Evolutionary conservation across 1,140 invertebrate genomes (phyloP).

Genomic region (Spodoptera litura): DNA sequence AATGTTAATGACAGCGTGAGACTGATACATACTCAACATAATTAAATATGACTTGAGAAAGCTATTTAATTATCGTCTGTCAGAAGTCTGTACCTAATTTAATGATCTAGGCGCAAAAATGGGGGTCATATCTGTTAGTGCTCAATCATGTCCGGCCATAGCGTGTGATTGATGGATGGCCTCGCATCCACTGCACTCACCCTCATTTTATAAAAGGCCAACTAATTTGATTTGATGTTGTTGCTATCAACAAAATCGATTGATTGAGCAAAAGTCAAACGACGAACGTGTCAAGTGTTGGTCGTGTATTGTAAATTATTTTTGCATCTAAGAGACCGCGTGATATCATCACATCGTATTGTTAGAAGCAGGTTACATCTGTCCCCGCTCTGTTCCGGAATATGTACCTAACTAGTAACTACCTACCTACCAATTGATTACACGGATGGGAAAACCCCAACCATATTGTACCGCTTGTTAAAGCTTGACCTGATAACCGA

Average conservation of each 20-base stretch:
- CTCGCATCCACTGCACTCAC: constrained; percentile 8
- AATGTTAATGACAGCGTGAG: neutral
- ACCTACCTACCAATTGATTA: constrained; percentile 13
- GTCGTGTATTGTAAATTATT: no score
- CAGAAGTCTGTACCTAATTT: constrained; percentile 24
- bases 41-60: constrained; percentile 6
- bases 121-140: constrained; percentile 33
- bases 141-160: constrained; percentile 30
- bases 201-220: neutral
- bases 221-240: no score
- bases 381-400: constrained; percentile 22
- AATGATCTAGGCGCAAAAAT: constrained; percentile 25
- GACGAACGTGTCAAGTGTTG: no score
- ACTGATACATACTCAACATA: neutral
- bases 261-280: no score
- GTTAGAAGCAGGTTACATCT: constrained; percentile 20
- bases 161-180: constrained; percentile 40
- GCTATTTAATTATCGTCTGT: constrained; percentile 32
- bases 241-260: no score
- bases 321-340: no score
- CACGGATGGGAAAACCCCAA: constrained; percentile 41
- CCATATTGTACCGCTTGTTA: constrained; percentile 28
- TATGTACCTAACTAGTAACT: neutral
- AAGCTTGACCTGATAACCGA: constrained; percentile 40
- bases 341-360: no score